Conservation (phyloP, 2,797 vertebrate genomes). For the Botia almorhae region DNA sequence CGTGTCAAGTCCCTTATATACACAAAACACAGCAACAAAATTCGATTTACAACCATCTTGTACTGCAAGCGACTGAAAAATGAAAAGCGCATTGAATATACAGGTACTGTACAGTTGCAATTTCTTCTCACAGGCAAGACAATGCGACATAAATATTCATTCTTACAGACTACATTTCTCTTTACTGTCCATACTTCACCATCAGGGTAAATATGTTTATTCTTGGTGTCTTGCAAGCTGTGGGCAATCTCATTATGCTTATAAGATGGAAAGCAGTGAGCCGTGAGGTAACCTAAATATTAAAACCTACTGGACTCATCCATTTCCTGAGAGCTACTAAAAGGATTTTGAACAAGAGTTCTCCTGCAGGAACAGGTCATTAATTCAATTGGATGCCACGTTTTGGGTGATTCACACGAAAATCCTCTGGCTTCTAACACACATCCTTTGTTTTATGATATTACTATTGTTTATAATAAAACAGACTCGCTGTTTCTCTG, state of each 20-base stretch:
- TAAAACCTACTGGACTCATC: conserved; percentile 41
- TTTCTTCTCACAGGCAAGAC: neutral
- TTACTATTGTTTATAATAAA: conserved; percentile 49
- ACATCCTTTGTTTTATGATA: conserved; percentile 28
- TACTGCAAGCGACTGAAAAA: neutral
- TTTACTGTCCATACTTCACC: conserved; percentile 27
- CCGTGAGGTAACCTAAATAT: conserved; percentile 45
- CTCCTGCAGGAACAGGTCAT: conserved; percentile 30
- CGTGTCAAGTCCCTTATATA: too few species aligned
- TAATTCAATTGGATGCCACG: conserved; percentile 30
- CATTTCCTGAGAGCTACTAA: conserved; percentile 39
- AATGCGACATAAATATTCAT: neutral
- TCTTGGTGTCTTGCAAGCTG: conserved; percentile 24
- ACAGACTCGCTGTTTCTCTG: conserved; percentile 17
- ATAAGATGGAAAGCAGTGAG: conserved; percentile 39
- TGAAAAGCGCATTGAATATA: neutral
- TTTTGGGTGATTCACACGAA: conserved; percentile 23
- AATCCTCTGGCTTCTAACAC: conserved; percentile 26
- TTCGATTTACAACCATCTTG: neutral
- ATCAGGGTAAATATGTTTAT: conserved; percentile 37
- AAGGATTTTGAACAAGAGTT: conserved; percentile 26
- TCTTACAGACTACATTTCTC: neutral
- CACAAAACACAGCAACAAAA: neutral
- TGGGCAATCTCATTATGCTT: conserved; percentile 43
- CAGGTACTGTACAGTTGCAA: neutral